phyloP scores from a whole-genome alignment of 2,888 invertebrate genomes.

The Hirtodrosophila cameraria region DNA sequence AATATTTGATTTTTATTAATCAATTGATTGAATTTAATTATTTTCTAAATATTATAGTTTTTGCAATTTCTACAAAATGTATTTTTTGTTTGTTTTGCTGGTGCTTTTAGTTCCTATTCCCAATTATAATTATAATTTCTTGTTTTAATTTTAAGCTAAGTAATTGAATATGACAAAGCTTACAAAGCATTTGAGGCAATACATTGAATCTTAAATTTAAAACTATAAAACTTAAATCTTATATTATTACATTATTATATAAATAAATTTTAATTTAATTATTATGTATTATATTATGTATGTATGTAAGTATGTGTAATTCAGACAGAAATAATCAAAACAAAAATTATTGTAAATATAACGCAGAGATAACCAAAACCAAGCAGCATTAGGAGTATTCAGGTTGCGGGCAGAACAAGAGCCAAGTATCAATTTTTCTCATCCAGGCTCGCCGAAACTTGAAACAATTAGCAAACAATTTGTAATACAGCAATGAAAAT shows the following conservation, averaged over 20 bases:
- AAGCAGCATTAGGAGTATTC: constrained; percentile 59
- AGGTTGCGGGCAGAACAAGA: background rate
- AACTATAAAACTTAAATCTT: constrained; percentile 22
- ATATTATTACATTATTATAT: constrained; percentile 26
- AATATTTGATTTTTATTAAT: constrained; percentile 48
- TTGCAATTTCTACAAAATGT: constrained; percentile 10
- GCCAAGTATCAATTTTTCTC: no score
- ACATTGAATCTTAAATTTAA: constrained; percentile 38
- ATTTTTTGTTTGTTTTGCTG: constrained; percentile 55
- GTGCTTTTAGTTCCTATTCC: constrained; percentile 80
- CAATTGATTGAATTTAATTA: constrained; percentile 1
- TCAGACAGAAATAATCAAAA: constrained; percentile 58
- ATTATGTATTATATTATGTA: constrained; percentile 36
- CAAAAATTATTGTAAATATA: constrained; percentile 60
- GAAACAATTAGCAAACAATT: constrained; percentile 22
- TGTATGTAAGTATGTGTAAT: constrained; percentile 39
- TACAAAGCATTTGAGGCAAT: constrained; percentile 80
- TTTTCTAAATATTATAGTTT: constrained; percentile 5
- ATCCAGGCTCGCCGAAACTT: constrained; percentile 7
- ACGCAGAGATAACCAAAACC: constrained; percentile 54
- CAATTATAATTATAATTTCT: constrained; percentile 39
- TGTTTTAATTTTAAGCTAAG: constrained; percentile 58
- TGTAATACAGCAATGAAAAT: constrained; percentile 20
- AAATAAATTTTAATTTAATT: constrained; percentile 17
- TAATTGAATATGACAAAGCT: constrained; percentile 73